Conservation (phyloP, 2,797 vertebrate species). For the Vultur gryphus region DNA sequence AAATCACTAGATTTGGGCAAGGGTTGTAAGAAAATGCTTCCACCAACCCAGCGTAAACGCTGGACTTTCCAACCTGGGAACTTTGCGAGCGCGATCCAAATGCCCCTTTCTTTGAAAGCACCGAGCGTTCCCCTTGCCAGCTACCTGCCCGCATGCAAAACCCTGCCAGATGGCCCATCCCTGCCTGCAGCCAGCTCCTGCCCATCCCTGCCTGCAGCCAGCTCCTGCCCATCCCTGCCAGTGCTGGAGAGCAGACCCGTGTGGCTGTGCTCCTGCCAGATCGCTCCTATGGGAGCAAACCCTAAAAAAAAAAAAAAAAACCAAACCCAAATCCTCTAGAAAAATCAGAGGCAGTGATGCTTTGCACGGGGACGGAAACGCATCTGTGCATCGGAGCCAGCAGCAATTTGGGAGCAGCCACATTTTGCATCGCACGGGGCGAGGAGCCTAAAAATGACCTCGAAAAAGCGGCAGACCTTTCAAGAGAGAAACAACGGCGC, state of each 20-base stretch:
- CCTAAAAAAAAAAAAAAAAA: background rate
- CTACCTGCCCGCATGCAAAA: background rate
- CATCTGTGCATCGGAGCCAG: rapidly evolving
- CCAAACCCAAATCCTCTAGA: background rate
- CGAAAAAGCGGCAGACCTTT: background rate
- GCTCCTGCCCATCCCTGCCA: background rate
- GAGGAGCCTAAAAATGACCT: background rate
- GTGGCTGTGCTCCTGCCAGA: background rate
- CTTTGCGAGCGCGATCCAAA: rapidly evolving
- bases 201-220: background rate
- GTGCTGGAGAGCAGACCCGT: background rate
- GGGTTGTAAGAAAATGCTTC: background rate
- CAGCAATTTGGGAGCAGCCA: background rate
- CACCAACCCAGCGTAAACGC: rapidly evolving
- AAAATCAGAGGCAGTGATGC: background rate
- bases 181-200: background rate
- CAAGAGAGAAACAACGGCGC: rapidly evolving
- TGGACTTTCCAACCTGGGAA: background rate
- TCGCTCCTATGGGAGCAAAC: background rate
- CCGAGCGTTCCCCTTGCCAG: background rate
- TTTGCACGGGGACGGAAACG: background rate
- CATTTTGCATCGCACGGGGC: rapidly evolving
- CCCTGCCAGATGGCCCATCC: background rate
- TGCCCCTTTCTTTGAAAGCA: background rate
- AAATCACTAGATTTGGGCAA: background rate